These are phyloP conservation scores for Osmerus mordax DNA, from an alignment of 2,113 vertebrate species.

Conservation along the genomic window DNA sequence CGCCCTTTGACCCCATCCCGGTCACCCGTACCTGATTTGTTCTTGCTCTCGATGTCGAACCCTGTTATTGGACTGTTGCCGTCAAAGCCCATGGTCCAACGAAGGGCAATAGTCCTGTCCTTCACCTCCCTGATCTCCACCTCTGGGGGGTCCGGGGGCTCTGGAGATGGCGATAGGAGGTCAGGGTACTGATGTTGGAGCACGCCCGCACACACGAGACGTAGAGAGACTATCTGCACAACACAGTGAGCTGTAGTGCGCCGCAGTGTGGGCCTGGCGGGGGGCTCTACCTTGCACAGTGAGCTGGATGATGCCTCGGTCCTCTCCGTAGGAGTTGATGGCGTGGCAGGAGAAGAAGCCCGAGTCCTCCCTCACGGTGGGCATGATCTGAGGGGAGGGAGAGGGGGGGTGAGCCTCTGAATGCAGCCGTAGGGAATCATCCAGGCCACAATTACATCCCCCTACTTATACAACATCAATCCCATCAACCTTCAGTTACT, in stretches of 20 bases:
- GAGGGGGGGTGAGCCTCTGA: not conserved
- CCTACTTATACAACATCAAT: no score
- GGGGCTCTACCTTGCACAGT: conserved; percentile 89
- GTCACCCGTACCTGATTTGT: conserved; percentile 85
- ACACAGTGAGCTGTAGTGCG: not conserved
- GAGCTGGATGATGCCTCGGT: conserved; percentile 96
- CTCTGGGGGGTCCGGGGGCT: conserved; percentile 94
- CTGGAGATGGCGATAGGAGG: conserved; percentile 53
- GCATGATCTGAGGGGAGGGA: conserved; percentile 80
- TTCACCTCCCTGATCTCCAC: conserved; percentile 96
- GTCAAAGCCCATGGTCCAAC: conserved; percentile 98
- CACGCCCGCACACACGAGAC: not conserved
- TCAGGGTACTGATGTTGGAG: not conserved
- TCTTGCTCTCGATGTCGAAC: conserved; percentile 98
- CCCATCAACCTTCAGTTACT: no score
- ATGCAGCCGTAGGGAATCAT: not conserved
- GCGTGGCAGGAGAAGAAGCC: conserved; percentile 98
- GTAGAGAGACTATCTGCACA: no score
- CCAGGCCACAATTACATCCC: no score
- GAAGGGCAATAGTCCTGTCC: conserved; percentile 91
- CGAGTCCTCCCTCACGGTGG: conserved; percentile 94
- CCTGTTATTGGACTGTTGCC: conserved; percentile 97
- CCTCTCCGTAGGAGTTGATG: conserved; percentile 98
- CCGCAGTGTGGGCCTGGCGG: not conserved
- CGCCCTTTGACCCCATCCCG: not conserved